Evolutionary conservation across 2,888 invertebrate species (phyloP), one percentile per base, ranked within the genome.

Genomic region (Drosophila antonietae): DNA sequence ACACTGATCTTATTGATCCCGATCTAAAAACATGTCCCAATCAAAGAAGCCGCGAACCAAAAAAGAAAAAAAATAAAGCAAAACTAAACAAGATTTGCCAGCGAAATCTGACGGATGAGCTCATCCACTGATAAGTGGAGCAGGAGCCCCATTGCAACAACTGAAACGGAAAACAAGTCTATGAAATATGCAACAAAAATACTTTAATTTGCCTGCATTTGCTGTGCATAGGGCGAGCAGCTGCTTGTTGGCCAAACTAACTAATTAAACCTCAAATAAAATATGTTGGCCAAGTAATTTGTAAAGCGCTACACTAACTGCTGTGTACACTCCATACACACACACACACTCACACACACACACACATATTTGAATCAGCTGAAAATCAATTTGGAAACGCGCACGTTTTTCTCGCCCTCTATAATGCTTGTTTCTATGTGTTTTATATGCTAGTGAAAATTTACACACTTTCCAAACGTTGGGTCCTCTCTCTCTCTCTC

Each of bases 201-300:
- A 31, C 39, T 59, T 49, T 39, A 39, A 59, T 52, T 63, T 37
- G 63, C 20, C 49, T 46, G 49, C 28, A 60, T 63, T 68, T 57
- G 49, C 51, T 44, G 23, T 31, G 31, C 18, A 23, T 53, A 28
- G 28, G 58, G 56, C 59, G 47, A 44, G 58, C 43, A 20, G 55
- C 43, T 39, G 65, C 52, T 69, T 72, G 69, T 75, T 82, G 67
- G 69, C 75, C 68, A 71, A 86, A 86, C 83, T 76, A 78, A 81
- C 89, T 81, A 83, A 88, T 89, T 88, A 88, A 84, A 88, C 89
- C 88, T 70, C 83, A 85, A 75, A 84, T 78, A 85, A 78, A 89
- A 84, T 78, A 75, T 84, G 74, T 73, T 83, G 75, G 73, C 41
- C 60, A 65, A 62, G 73, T 78, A 69, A 78, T 87, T 83, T 78